Evolutionary conservation across 2,113 vertebrate genomes (phyloP).

Genomic region (Fulica atra): DNA sequence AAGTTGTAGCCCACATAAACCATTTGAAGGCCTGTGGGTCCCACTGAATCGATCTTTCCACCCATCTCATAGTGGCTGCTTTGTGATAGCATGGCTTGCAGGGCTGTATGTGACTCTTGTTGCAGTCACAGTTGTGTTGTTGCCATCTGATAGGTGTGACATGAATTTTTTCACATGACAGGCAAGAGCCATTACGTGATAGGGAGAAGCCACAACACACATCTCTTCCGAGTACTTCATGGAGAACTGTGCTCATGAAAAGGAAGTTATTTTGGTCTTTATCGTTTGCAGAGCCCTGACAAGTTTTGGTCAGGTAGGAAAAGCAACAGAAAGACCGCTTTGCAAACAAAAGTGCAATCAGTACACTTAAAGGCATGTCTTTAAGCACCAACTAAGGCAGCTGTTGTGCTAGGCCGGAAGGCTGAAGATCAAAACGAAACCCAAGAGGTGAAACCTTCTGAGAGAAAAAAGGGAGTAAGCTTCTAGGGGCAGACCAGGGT

Average conservation of each 20-base stretch:
- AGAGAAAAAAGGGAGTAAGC: background rate
- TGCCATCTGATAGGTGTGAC: background rate
- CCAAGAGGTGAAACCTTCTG: background rate
- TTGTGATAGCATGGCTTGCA: background rate
- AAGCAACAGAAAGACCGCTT: background rate
- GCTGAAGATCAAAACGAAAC: background rate
- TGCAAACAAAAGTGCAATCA: background rate
- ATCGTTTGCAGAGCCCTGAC: background rate
- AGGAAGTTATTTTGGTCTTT: background rate
- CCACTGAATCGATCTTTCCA: fast-evolving
- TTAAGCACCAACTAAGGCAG: background rate
- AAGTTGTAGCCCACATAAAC: background rate
- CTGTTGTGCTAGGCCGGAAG: background rate
- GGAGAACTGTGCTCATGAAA: background rate
- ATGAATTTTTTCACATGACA: background rate
- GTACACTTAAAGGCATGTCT: background rate
- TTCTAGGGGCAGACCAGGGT: background rate
- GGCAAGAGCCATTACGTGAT: background rate
- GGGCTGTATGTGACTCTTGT: background rate
- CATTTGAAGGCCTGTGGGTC: background rate
- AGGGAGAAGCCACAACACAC: background rate
- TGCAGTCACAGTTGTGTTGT: background rate
- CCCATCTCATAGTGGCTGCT: background rate
- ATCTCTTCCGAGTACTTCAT: background rate
- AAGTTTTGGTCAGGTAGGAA: background rate